Evolutionary conservation across 2,888 invertebrate genomes (phyloP).

Genomic region (Tinea pellionella): DNA sequence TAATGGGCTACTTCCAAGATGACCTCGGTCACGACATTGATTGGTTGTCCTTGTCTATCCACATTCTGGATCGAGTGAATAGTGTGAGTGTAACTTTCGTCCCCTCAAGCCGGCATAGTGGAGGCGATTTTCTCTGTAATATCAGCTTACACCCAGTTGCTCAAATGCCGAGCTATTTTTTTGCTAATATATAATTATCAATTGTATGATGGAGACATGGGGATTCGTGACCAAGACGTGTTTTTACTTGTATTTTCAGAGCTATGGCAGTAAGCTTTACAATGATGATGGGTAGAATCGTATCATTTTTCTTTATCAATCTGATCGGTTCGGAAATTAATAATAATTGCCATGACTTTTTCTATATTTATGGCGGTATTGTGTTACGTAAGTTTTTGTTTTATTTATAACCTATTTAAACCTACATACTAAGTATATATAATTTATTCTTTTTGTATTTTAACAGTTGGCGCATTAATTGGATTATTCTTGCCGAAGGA

Average conservation of each 20-base stretch:
- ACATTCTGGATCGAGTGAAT: too few species aligned
- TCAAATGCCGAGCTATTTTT: too few species aligned
- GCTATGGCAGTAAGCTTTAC: background rate
- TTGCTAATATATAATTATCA: too few species aligned
- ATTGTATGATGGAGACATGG: too few species aligned
- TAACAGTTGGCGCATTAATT: background rate
- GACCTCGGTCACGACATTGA: too few species aligned
- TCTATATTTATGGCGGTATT: background rate
- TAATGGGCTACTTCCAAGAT: too few species aligned
- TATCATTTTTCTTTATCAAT: background rate
- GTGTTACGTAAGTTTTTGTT: background rate
- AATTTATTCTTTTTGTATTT: background rate
- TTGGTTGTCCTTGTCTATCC: too few species aligned
- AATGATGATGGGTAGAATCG: background rate
- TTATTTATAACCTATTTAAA: background rate
- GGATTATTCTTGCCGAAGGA: background rate
- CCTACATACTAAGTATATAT: background rate
- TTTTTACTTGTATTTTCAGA: background rate
- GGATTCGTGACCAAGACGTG: too few species aligned
- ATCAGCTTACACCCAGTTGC: too few species aligned
- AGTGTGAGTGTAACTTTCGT: too few species aligned
- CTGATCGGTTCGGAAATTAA: background rate
- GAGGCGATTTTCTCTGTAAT: too few species aligned
- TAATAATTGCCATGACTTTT: background rate
- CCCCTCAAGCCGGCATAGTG: too few species aligned